These are phyloP conservation scores for Cephus pulcher DNA, from an alignment of 2,888 invertebrate species.

Conservation along the genomic window DNA sequence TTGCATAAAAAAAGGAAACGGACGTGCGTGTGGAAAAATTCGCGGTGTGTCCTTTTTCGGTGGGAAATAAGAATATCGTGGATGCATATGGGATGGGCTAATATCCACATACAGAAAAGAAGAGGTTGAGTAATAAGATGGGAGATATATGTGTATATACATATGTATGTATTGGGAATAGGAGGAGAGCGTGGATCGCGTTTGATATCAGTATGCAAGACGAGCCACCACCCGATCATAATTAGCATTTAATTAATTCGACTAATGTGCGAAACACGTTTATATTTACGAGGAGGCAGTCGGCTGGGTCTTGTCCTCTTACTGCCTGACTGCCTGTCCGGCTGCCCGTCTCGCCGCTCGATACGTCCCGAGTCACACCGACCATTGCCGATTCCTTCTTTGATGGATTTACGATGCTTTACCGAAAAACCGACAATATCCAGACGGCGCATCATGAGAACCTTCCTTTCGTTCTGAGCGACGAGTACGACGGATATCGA, in stretches of 20 bases:
- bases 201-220: conserved; percentile 47
- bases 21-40: conserved; percentile 1
- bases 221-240: conserved; percentile 48
- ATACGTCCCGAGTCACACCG: conserved; percentile 18
- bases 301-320: conserved; percentile 13
- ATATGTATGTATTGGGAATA: not conserved
- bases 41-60: not conserved
- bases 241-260: conserved; percentile 62
- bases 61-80: not conserved
- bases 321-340: conserved; percentile 6
- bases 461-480: not conserved
- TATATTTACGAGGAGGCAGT: conserved; percentile 44
- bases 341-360: conserved; percentile 7
- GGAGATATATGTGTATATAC: conserved; percentile 19
- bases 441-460: not conserved
- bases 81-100: not conserved
- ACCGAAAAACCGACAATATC: conserved; percentile 14
- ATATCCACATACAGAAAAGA: conserved; percentile 15
- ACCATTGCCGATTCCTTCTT: conserved; percentile 22
- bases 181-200: not conserved
- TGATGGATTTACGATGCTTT: conserved; percentile 34
- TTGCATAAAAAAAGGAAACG: not conserved
- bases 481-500: not conserved
- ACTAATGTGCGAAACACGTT: conserved; percentile 58
- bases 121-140: conserved; percentile 41